Conservation (phyloP, 2,113 vertebrate species). For the Cephalopholis sonnerati region DNA sequence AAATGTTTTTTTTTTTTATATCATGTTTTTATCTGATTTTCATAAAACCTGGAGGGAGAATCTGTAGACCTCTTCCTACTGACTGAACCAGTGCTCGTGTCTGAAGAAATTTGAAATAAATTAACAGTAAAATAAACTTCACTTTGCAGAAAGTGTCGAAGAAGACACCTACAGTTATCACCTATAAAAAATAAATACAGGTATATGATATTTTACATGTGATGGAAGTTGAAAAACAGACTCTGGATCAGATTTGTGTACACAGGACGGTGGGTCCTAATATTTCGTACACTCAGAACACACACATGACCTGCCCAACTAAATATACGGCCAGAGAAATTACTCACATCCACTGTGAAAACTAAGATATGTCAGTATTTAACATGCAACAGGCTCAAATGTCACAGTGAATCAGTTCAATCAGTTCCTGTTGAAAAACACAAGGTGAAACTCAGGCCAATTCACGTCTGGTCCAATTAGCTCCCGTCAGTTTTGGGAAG, state of each 20-base stretch:
- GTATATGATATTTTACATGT: not conserved
- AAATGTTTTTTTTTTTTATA: no score
- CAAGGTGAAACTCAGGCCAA: conserved; percentile 17
- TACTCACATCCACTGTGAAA: conserved; percentile 41
- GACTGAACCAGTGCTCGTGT: not conserved
- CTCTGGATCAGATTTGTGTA: no score
- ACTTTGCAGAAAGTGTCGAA: not conserved
- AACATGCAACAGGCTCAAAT: conserved; percentile 57
- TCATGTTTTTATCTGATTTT: not conserved
- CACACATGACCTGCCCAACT: conserved; percentile 14
- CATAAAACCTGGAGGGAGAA: conserved; percentile 20
- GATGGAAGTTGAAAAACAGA: no score
- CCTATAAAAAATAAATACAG: not conserved
- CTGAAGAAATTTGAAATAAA: not conserved
- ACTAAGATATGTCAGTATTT: conserved; percentile 15
- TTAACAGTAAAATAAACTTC: not conserved
- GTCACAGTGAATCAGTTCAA: not conserved
- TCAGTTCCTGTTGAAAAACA: not conserved
- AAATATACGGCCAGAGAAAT: conserved; percentile 17
- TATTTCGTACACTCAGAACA: conserved; percentile 56
- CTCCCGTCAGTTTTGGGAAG: not conserved
- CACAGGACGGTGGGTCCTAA: conserved; percentile 11
- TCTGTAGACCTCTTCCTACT: not conserved
- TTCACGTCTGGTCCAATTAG: conserved; percentile 9
- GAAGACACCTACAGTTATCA: not conserved